Evolutionary conservation across 2,113 vertebrate species (phyloP), one percentile per base, ranked within the genome.

Genomic region (Dicerorhinus sumatrensis): DNA sequence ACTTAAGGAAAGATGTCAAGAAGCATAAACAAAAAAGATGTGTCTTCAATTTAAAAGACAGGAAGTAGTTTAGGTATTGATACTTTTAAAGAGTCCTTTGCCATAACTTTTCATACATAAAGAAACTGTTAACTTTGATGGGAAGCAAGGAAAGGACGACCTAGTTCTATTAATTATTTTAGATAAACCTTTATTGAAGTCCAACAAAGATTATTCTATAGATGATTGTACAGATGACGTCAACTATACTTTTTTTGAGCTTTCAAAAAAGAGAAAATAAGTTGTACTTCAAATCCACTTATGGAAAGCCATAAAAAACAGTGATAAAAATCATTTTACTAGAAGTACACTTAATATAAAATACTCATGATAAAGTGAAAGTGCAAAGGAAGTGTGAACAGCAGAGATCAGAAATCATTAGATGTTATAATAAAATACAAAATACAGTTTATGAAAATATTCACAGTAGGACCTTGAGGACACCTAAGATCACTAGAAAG

Each of bases 251-350:
- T 80, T 95, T 48, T 82, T 89, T 39, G 8, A 70, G 42, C 88
- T 94, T 89, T 77, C 63, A 82, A 80, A 54, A 72, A 92, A 82
- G 54, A 23, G 72, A 93, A 70, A 87, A 39, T 91, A 81, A 90
- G 81, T 70, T 97, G n/a, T 81, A 58, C 72, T 85, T 95, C 62
- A 76, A 89, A 58, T 46, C 54, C 89, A 75, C 88, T 86, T 92
- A 84, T 39, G n/a, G 51, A 92, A 97, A 29, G 21, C 75, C 51
- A 5, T 97, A 91, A 97, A 96, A 25, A 95, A 82, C 20, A 48
- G 9, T 29, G n/a, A 91, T 93, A 93, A 97, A 97, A 94, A 96
- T 69, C 25, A 95, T 73, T 90, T 96, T 60, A 91, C 48, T 93
- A 29, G 77, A 93, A 85, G 56, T 95, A 89, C 67, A 93, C 77